Conservation (phyloP, 2,113 vertebrate species). For the Gavia stellata region DNA sequence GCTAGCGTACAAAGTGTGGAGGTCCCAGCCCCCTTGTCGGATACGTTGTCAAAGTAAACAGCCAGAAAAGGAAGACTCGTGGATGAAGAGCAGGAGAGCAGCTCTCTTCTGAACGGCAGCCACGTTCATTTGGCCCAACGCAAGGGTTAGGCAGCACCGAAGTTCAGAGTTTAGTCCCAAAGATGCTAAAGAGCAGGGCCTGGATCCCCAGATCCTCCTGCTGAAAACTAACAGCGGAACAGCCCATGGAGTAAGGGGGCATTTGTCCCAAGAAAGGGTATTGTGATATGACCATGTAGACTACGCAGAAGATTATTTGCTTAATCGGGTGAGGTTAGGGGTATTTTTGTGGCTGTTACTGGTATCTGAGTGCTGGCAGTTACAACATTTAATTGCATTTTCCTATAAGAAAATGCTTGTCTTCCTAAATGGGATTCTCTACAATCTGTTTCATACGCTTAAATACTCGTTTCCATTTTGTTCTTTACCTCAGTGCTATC, state of each 20-base stretch:
- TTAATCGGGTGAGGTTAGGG: background rate
- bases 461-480: background rate
- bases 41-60: background rate
- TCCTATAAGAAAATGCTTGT: conserved; percentile 11
- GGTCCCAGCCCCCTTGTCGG: background rate
- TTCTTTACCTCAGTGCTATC: background rate
- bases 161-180: background rate
- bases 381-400: background rate
- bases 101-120: background rate
- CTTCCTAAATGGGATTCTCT: background rate
- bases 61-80: background rate
- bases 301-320: background rate
- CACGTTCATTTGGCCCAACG: fast-evolving
- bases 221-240: background rate
- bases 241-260: background rate
- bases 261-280: background rate
- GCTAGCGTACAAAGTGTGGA: background rate
- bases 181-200: background rate
- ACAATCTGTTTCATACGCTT: background rate
- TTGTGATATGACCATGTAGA: background rate
- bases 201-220: background rate
- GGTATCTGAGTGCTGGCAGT: background rate
- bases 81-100: background rate
- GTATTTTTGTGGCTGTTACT: background rate
- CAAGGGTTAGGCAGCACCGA: background rate